A percentile compares a stretch with the other conserved stretches of the same genome.
phyloP scores from a whole-genome alignment of 2,888 invertebrate genomes.

The Asteroscopus sphinx region DNA sequence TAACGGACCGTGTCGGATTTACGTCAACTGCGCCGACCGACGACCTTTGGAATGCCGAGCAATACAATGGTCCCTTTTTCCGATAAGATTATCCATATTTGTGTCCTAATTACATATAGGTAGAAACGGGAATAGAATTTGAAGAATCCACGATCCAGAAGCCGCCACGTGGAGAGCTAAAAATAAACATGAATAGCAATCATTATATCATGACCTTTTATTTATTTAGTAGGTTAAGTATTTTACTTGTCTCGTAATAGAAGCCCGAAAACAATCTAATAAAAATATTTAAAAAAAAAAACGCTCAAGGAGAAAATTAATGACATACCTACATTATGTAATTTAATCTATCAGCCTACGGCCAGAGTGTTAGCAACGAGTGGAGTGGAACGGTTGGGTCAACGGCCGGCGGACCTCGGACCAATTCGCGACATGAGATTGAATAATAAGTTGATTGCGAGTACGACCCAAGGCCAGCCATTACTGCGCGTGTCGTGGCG shows the following conservation, averaged over 20 bases:
- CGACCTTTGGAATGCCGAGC: constrained; percentile 74
- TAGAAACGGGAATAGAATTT: not conserved
- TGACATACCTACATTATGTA: constrained; percentile 54
- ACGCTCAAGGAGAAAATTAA: constrained; percentile 37
- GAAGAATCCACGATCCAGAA: not conserved
- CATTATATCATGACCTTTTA: constrained; percentile 15
- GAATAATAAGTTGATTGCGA: constrained; percentile 89
- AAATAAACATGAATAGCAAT: constrained; percentile 10
- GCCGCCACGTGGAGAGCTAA: constrained; percentile 5
- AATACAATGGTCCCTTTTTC: constrained; percentile 39
- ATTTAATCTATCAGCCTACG: constrained; percentile 63
- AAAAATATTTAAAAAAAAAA: constrained; percentile 24
- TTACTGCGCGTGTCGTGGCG: constrained; percentile 76
- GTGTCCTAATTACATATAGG: not conserved
- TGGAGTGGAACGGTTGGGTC: constrained; percentile 79
- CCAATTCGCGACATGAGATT: constrained; percentile 90
- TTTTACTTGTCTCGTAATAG: constrained; percentile 14
- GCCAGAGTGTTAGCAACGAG: constrained; percentile 66
- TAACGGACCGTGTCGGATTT: constrained; percentile 87
- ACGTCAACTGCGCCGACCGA: constrained; percentile 78
- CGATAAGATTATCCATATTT: constrained; percentile 17
- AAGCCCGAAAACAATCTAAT: constrained; percentile 16
- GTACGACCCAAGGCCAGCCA: constrained; percentile 86
- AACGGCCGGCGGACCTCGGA: constrained; percentile 86
- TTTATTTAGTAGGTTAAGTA: constrained; percentile 27